phyloP scores from a whole-genome alignment of 2,113 vertebrate species.

The Macroglossus sobrinus region DNA sequence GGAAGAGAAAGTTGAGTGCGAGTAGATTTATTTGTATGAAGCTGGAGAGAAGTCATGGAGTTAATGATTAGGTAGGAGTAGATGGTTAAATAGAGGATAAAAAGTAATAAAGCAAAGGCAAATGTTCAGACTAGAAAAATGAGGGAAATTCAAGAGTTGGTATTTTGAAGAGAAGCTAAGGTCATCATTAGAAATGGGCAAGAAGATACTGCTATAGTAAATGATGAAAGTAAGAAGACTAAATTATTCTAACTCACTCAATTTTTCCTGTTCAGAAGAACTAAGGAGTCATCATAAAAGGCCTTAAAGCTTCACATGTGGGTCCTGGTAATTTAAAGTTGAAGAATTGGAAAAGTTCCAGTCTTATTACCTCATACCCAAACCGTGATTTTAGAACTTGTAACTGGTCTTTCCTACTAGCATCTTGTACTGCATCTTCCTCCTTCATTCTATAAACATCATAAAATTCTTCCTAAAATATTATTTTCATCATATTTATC shows the following conservation, averaged over 20 bases:
- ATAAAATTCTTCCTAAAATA: not conserved
- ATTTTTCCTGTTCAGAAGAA: not conserved
- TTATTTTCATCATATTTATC: not conserved
- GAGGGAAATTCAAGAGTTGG: not conserved
- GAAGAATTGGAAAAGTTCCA: not conserved
- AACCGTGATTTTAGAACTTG: not conserved
- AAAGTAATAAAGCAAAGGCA: constrained; percentile 60
- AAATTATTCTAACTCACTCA: not conserved
- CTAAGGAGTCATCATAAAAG: not conserved
- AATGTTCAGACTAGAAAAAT: constrained; percentile 22
- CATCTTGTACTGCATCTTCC: not conserved
- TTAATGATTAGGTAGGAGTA: constrained; percentile 42
- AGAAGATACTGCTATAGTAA: not conserved
- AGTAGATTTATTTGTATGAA: constrained; percentile 33
- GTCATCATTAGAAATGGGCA: constrained; percentile 40
- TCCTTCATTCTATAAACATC: not conserved
- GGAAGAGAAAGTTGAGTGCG: not conserved
- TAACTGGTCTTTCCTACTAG: not conserved
- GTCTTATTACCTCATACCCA: not conserved
- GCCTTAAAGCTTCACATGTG: not conserved
- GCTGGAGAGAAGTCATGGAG: not conserved
- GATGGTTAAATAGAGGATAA: constrained; percentile 31
- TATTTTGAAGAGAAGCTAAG: constrained; percentile 37
- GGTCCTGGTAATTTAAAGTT: not conserved
- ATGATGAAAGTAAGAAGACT: not conserved